Base-by-base conservation (phyloP, 2,113 vertebrate genomes). In the Rhegmatorhina hoffmannsi region DNA sequence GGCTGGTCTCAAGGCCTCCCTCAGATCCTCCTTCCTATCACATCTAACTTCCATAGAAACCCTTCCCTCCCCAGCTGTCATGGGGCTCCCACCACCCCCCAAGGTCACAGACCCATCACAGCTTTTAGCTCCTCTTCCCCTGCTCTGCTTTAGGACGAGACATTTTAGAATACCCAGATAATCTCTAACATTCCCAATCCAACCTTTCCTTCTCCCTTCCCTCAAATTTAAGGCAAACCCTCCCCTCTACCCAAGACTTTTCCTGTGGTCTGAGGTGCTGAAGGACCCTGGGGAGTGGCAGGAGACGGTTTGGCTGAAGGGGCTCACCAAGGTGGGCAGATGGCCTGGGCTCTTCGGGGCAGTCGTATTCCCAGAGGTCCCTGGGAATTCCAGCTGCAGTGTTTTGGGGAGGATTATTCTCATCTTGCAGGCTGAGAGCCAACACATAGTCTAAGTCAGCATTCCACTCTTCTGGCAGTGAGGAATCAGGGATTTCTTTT, bases 381-480 rank as follows among this genome's bases (percentile, higher is more conserved):
- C 90, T 23, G 29, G 76, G 67, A 18, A 58, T 49, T 40, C 75
- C 87, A 59, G 63, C 59, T 6, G 87, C 46, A 50, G 92, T 4
- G 4, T 78, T 55, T 0, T 3, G 62, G 29, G 18, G 78, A 52
- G 82, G 55, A 62, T 75, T 58, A 31, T 84, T 92, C 84, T 99
- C 98, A 29, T 85, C 98, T 64, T 99, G 98, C 44, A 99, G 97
- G 96, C 99, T 99, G 17, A 99, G 98, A 81, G 99, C 99, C 98
- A 99, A 74, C 95, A 98, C 98, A 81, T 99, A 99, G 97, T 99
- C 99, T 87, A 99, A 97, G 58, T 98, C 97, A 10, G 98, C 97
- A 2, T 96, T 97, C 68, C 98, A 98, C 36, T 98, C 98, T 10
- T 95, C 91, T 9, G 53, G 28, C 36, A 89, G 74, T 0, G 63